Evolutionary conservation across 2,113 vertebrate species (phyloP), one percentile per base, ranked within the genome.

Genomic region (Etia nguti): DNA sequence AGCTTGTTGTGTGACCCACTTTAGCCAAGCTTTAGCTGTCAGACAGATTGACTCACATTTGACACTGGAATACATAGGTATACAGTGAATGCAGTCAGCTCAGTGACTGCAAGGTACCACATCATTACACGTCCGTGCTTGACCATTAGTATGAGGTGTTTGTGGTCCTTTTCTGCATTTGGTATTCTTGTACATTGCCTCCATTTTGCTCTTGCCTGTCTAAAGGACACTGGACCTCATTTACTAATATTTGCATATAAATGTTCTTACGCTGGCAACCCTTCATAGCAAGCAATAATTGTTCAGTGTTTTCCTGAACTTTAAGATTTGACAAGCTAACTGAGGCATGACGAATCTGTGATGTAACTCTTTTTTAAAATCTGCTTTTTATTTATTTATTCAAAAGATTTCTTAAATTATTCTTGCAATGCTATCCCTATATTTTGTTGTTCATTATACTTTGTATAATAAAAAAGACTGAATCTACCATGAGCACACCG

Each of bases 401-500:
- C 34, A 62, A 68, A 22, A 68, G n/a, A 41, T 41, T 41, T 70
- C 12, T 70, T 41, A 22, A 15, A 9, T 68, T 68, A 22, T 11
- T 12, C 10, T 1, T 43, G 41, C 2, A 68, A 38, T 22, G 2
- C 22, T 68, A 15, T 41, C 11, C n/a, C 62, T 15, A 6, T 43
- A 43, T 12, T 15, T 68, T 65, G 22, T 15, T 68, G 62, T 70
- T 41, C 62, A 15, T 24, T 68, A 24, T 3, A 0, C 8, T 24
- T 15, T 70, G 65, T 70, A 43, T 24, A 18, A 31, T 18, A 10
- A 46, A n/a, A 36, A 75, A 38, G 6, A 6, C 6, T 29, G 10
- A 16, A 26, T 88, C 12, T 90, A 95, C 94, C 88, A 95, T 3
- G 10, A 95, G 91, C 12, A 95, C 22, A 9, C 59, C 93, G 6